Evolutionary conservation across 2,113 vertebrate genomes (phyloP).

Genomic region (Aleadryas rufinucha): DNA sequence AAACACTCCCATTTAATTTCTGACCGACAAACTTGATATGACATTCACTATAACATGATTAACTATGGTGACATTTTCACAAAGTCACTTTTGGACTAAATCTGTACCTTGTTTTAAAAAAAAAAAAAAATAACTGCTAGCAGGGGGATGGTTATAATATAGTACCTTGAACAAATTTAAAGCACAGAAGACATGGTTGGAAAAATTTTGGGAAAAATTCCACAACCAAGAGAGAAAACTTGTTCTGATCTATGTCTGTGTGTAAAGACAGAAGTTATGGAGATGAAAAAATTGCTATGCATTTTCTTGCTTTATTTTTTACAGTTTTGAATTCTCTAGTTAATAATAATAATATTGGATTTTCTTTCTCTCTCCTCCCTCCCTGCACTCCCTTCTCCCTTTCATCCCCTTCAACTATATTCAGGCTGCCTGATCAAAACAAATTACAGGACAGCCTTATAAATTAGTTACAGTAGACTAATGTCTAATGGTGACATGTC

Average conservation of each 20-base stretch:
- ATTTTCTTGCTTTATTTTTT: not conserved
- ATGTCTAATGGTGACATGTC: constrained; percentile 68
- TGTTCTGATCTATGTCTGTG: not conserved
- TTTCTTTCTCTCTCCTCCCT: not conserved
- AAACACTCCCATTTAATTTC: not conserved
- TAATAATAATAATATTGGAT: constrained; percentile 28
- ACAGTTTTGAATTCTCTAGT: constrained; percentile 13
- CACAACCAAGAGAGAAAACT: not conserved
- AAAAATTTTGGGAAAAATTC: not conserved
- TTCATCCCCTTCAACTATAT: constrained; percentile 57
- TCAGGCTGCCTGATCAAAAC: constrained; percentile 68
- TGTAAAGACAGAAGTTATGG: not conserved
- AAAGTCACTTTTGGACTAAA: not conserved
- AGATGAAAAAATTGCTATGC: not conserved
- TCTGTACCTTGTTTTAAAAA: not conserved
- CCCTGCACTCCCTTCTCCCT: not conserved
- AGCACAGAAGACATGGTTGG: not conserved
- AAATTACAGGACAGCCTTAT: constrained; percentile 72
- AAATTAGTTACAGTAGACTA: constrained; percentile 72
- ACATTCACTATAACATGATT: not conserved
- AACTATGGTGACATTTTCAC: not conserved
- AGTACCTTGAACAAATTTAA: not conserved
- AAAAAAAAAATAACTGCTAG: not conserved
- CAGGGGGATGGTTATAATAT: not conserved
- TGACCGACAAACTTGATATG: not conserved